A percentile compares a stretch with the other conserved stretches of the same genome.
Conservation (phyloP, 2,113 vertebrate genomes). For the Nycticorax nycticorax region DNA sequence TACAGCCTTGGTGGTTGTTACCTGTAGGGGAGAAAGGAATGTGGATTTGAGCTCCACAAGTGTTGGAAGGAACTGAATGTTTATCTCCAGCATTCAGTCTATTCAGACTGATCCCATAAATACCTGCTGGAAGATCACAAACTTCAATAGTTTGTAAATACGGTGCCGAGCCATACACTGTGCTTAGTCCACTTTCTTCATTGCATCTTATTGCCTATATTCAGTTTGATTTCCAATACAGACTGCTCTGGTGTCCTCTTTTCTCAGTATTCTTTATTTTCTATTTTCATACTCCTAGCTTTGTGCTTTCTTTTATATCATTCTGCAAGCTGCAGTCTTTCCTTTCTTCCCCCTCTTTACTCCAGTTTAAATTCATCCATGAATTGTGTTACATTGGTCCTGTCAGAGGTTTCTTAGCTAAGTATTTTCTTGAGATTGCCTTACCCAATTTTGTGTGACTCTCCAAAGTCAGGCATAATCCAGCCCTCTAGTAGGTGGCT, state of each 20-base stretch:
- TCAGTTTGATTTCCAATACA: background rate
- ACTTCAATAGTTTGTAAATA: background rate
- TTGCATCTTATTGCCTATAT: background rate
- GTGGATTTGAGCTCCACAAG: background rate
- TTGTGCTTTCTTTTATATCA: background rate
- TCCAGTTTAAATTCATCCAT: background rate
- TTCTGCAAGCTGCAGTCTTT: background rate
- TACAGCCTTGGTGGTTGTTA: background rate
- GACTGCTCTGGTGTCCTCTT: background rate
- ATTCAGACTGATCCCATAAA: background rate
- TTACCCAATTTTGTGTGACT: background rate
- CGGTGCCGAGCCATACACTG: background rate
- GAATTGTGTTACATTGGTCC: background rate
- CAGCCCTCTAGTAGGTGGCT: background rate
- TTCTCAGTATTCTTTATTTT: background rate
- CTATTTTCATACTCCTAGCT: background rate
- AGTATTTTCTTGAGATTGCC: background rate
- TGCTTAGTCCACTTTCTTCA: background rate
- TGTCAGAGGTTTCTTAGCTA: background rate
- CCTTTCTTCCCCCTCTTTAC: background rate
- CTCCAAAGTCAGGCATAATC: background rate
- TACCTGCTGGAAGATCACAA: background rate
- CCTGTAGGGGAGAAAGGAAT: background rate
- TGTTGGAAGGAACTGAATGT: fast-evolving
- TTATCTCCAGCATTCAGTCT: background rate